A percentile compares a stretch with the other conserved stretches of the same genome.
phyloP scores from a whole-genome alignment of 2,888 invertebrate species.

The Yponomeuta evonymella region DNA sequence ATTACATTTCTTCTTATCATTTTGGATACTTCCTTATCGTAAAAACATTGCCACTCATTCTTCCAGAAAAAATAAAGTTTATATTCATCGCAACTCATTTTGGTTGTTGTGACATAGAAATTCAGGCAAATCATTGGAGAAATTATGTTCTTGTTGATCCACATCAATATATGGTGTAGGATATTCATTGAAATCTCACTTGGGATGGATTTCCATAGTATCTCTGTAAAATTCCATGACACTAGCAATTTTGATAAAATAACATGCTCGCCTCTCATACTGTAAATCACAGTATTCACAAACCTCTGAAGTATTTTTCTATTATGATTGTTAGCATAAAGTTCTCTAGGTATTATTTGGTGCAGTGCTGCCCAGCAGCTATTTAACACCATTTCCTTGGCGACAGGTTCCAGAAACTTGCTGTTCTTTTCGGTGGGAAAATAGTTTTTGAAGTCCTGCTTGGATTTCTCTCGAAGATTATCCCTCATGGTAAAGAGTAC shows the following conservation, averaged over 20 bases:
- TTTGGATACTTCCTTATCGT: slow-evolving; percentile 50
- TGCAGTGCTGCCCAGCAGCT: slow-evolving; percentile 40
- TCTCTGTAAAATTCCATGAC: slow-evolving; percentile 47
- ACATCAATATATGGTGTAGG: slow-evolving; percentile 37
- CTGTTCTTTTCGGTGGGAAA: slow-evolving; percentile 27
- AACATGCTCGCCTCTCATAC: slow-evolving; percentile 60
- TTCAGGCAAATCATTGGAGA: slow-evolving; percentile 56
- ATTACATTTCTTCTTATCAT: slow-evolving; percentile 47
- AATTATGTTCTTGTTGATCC: slow-evolving; percentile 51
- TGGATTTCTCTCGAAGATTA: slow-evolving; percentile 40
- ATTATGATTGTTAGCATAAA: slow-evolving; percentile 52
- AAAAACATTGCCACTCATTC: slow-evolving; percentile 64
- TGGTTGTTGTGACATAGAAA: slow-evolving; percentile 64
- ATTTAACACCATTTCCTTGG: slow-evolving; percentile 42
- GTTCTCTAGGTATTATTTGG: slow-evolving; percentile 47
- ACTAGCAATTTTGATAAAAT: slow-evolving; percentile 33
- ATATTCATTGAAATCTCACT: slow-evolving; percentile 26
- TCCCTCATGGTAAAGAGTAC: slow-evolving; percentile 35
- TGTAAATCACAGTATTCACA: slow-evolving; percentile 41
- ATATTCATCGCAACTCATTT: slow-evolving; percentile 58
- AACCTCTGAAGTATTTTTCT: slow-evolving; percentile 46
- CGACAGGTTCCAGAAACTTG: slow-evolving; percentile 33
- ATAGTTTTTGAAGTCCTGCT: slow-evolving; percentile 48
- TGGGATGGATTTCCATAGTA: slow-evolving; percentile 41
- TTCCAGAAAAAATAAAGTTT: slow-evolving; percentile 64